Evolutionary conservation across 2,888 invertebrate genomes (phyloP).

Genomic region (Nomada hirtipes): DNA sequence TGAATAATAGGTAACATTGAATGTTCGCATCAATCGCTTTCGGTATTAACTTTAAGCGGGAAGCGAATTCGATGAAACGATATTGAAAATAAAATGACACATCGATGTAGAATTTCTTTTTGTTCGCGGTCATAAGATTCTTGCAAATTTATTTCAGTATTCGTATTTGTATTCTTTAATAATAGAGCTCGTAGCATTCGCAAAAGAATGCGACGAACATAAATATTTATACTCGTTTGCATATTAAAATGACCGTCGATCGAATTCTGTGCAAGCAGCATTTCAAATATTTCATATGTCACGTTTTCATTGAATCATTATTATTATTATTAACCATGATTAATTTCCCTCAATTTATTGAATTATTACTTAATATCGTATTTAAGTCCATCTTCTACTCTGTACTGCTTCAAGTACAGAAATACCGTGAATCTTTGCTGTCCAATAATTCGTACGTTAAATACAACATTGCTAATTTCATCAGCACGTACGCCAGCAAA

Average conservation of each 20-base stretch:
- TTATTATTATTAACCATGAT: too few relatives aligned
- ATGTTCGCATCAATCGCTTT: too few relatives aligned
- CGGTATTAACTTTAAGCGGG: not conserved
- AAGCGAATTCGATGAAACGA: too few relatives aligned
- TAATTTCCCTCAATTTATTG: too few relatives aligned
- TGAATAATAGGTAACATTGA: too few relatives aligned
- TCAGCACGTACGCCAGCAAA: conserved; percentile 45
- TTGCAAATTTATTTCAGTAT: too few relatives aligned
- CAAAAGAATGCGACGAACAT: too few relatives aligned
- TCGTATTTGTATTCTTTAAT: too few relatives aligned
- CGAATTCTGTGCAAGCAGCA: too few relatives aligned
- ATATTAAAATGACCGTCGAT: not conserved
- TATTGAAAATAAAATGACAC: not conserved
- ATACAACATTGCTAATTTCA: conserved; percentile 60
- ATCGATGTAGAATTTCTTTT: not conserved
- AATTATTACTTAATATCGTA: not conserved
- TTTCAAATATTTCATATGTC: too few relatives aligned
- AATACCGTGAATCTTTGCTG: conserved; percentile 22
- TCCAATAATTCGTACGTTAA: conserved; percentile 61
- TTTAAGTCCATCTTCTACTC: not conserved
- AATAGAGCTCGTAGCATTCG: too few relatives aligned
- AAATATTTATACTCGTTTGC: not conserved
- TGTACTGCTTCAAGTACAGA: conserved; percentile 1
- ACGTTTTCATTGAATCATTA: too few relatives aligned
- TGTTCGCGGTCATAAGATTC: not conserved